Evolutionary conservation across 2,797 vertebrate species (phyloP).

Genomic region (Rhynchotus rufescens): DNA sequence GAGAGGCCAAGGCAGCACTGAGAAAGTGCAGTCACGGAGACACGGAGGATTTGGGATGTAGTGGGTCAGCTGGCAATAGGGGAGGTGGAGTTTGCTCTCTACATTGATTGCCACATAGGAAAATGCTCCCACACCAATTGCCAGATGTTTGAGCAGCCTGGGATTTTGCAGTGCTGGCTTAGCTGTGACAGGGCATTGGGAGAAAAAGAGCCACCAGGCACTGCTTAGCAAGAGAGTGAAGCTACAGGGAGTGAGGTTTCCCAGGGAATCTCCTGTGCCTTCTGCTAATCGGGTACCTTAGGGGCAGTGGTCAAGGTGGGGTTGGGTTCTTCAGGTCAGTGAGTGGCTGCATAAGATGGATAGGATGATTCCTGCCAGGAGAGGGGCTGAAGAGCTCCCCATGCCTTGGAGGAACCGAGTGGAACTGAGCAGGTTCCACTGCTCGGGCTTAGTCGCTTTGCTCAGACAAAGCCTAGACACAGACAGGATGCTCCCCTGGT

Average conservation of each 20-base stretch:
- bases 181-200: background rate
- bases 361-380: background rate
- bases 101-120: background rate
- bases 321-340: background rate
- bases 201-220: background rate
- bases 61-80: background rate
- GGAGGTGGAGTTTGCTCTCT: background rate
- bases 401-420: background rate
- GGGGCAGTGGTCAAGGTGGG: background rate
- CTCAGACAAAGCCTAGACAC: background rate
- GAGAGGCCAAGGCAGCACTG: background rate
- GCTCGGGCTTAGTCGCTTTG: background rate
- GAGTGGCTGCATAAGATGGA: background rate
- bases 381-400: background rate
- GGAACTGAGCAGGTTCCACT: background rate
- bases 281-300: accelerated
- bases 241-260: background rate
- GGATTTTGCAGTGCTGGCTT: background rate
- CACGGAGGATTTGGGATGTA: background rate
- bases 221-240: background rate
- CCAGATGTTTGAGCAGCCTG: background rate
- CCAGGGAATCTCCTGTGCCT: background rate
- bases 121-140: background rate
- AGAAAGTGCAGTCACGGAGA: background rate
- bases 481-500: background rate